Evolutionary conservation across 2,797 vertebrate species (phyloP), one percentile per base, ranked within the genome.

Genomic region (Tolypeutes matacus): DNA sequence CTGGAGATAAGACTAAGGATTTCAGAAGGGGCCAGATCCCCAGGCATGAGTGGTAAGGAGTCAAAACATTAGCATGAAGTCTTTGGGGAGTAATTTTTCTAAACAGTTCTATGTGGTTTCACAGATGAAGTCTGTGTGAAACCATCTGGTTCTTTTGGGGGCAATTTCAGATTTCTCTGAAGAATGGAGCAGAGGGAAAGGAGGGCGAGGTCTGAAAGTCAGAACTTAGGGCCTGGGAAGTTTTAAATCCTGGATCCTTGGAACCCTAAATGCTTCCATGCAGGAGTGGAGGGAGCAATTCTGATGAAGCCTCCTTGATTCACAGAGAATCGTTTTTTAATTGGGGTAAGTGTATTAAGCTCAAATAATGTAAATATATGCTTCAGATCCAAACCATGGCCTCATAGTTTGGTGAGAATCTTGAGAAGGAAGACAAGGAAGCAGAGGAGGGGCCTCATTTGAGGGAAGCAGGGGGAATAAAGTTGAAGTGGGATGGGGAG

Each of bases 401-500:
- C 29, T 58, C 53, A 15, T 51, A 7, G 6, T 51, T 56, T 29
- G 23, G 9, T 42, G 23, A n/a, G 29, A 34, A 53, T 73, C 15
- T 87, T 81, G 67, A 67, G 18, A 53, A 70, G 31, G 8, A 29
- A 21, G n/a, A 46, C 27, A 1, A 58, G 17, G 7, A 58, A 36
- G 10, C n/a, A 64, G 46, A 53, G 29, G 2, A 49, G n/a, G 6
- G 6, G 0, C 20, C 36, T 93, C n/a, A 12, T 42, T 12, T 18
- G 14, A 62, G 4, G 39, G 20, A 25, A 60, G 27, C 53, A n/a
- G 13, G 8, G 21, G 49, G 9, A 17, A 12, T 1, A 0, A 39
- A 5, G 1, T 6, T 53, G 58, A 9, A 29, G 18, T 1, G 8
- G 31, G 27, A 13, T 3, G 18, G 15, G 9, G 42, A 65, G 64